Conservation (phyloP, 2,113 vertebrate genomes). For the Forbesichthys papilliferus region DNA sequence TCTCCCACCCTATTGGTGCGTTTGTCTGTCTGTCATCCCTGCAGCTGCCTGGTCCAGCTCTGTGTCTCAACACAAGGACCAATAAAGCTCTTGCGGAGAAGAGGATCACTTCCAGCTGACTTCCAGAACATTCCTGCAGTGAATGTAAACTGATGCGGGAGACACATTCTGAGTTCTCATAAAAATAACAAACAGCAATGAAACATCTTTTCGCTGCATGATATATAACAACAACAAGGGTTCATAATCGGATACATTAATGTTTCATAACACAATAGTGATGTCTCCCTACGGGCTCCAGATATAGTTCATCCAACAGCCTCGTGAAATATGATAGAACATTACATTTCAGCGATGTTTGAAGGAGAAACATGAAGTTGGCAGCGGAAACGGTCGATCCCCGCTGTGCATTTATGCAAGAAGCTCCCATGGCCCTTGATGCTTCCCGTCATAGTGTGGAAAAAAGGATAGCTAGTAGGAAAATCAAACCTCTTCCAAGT, state of each 20-base stretch:
- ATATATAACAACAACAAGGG: constrained; percentile 62
- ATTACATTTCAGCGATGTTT: constrained; percentile 6
- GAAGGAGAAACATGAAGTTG: not conserved
- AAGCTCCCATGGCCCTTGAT: too few relatives aligned
- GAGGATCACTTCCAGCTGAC: constrained; percentile 70
- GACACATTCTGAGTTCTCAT: constrained; percentile 52
- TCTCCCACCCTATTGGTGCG: constrained; percentile 11
- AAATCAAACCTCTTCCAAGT: too few relatives aligned
- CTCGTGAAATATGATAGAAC: constrained; percentile 35
- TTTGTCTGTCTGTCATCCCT: constrained; percentile 42
- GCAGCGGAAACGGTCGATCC: not conserved
- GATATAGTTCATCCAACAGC: constrained; percentile 2
- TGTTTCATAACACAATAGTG: constrained; percentile 54
- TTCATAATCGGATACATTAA: constrained; percentile 49
- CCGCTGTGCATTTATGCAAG: not conserved
- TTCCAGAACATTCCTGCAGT: constrained; percentile 65
- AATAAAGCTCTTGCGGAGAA: constrained; percentile 71
- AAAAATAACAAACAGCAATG: constrained; percentile 76
- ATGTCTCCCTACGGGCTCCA: not conserved
- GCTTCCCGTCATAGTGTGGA: too few relatives aligned
- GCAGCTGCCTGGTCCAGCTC: constrained; percentile 38
- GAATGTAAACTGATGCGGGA: constrained; percentile 61
- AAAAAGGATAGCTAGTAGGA: too few relatives aligned
- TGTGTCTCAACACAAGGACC: constrained; percentile 63
- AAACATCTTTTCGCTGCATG: constrained; percentile 70